Conservation (phyloP, 2,888 invertebrate genomes). For the Luperina nickerlii region DNA sequence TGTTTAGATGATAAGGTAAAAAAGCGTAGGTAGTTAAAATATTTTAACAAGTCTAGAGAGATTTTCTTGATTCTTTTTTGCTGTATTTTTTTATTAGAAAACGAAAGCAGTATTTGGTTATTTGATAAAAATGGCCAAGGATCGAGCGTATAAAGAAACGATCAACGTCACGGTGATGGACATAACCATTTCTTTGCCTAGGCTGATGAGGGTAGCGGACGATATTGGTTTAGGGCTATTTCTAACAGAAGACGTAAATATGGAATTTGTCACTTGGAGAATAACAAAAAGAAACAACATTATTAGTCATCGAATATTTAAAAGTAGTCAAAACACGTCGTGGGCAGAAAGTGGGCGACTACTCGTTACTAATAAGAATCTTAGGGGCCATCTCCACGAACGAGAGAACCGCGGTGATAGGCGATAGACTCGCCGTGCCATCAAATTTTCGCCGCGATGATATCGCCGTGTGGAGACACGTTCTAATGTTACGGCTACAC, state of each 20-base stretch:
- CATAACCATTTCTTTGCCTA: neutral
- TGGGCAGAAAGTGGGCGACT: constrained; percentile 45
- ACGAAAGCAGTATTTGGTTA: too few species aligned
- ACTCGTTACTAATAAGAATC: constrained; percentile 30
- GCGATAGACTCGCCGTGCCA: too few species aligned
- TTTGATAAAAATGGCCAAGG: too few species aligned
- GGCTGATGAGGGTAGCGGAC: neutral
- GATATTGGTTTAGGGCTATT: neutral
- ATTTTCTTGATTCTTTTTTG: constrained; percentile 14
- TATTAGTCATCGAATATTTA: constrained; percentile 39
- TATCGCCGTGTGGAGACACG: too few species aligned
- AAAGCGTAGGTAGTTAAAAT: constrained; percentile 21
- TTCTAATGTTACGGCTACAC: too few species aligned
- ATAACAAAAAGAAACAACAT: neutral
- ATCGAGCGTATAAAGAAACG: too few species aligned
- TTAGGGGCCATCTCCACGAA: neutral
- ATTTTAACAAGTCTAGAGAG: neutral
- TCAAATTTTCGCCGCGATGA: too few species aligned
- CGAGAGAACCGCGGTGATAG: too few species aligned
- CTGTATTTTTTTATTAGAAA: too few species aligned
- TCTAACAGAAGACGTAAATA: neutral
- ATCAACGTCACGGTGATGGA: too few species aligned
- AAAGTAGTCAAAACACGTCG: constrained; percentile 2
- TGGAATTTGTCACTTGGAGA: neutral
- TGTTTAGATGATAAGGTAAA: constrained; percentile 25